Percentiles rank a stretch among this genome's conserved stretches.
These are phyloP conservation scores for Stegastes partitus DNA, from an alignment of 2,113 vertebrate genomes.

Conservation along the genomic window DNA sequence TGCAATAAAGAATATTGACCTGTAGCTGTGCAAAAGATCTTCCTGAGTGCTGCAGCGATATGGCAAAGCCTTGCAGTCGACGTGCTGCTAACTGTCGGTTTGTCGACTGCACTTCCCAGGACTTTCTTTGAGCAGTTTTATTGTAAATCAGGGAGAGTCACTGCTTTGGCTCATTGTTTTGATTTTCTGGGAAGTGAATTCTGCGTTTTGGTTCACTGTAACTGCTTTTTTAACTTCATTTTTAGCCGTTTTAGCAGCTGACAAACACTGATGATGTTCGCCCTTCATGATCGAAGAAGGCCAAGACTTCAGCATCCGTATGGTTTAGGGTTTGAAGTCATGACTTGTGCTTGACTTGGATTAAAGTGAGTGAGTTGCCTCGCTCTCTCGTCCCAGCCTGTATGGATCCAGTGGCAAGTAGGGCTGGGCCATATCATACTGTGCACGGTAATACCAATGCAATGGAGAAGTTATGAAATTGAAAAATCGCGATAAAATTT, in stretches of 20 bases:
- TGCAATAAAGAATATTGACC: slow-evolving; percentile 1
- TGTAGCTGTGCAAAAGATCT: background rate
- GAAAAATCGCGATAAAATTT: too few relatives aligned
- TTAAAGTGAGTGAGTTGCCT: too few relatives aligned
- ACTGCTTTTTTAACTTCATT: background rate
- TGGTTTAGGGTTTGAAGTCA: too few relatives aligned
- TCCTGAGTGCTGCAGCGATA: background rate
- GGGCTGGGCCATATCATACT: too few relatives aligned
- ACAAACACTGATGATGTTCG: too few relatives aligned
- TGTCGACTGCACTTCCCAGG: background rate
- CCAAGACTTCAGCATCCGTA: too few relatives aligned
- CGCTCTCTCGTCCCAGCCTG: too few relatives aligned
- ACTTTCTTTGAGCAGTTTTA: background rate
- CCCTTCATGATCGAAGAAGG: too few relatives aligned
- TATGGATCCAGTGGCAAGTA: too few relatives aligned
- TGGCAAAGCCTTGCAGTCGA: background rate
- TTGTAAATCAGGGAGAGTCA: background rate
- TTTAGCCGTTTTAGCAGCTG: background rate
- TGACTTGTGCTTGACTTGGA: too few relatives aligned
- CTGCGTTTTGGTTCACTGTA: background rate
- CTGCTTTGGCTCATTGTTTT: background rate
- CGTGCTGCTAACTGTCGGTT: background rate
- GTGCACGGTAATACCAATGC: too few relatives aligned
- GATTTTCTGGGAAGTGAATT: background rate
- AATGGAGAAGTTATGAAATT: too few relatives aligned